Evolutionary conservation across 2,113 vertebrate species (phyloP).

Genomic region (Myrmecobius fasciatus): DNA sequence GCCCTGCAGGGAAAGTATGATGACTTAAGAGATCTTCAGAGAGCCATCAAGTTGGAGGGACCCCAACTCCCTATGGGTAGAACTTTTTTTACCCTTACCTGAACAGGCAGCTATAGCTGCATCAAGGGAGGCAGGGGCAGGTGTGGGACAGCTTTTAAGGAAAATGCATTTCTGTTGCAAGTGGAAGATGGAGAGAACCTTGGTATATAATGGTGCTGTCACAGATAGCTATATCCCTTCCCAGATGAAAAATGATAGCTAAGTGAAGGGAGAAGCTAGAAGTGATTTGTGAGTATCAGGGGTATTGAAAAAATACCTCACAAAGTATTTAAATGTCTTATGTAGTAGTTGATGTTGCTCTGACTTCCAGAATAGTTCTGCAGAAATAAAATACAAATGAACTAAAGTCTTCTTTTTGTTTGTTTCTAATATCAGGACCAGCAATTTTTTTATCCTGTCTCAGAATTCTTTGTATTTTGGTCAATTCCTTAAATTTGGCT

Average conservation of each 20-base stretch:
- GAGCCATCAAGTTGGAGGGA: not conserved
- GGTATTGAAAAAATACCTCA: not conserved
- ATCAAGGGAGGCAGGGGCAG: not conserved
- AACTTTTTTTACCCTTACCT: not conserved
- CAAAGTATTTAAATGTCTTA: not conserved
- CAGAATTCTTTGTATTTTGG: not conserved
- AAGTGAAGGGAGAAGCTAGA: not conserved
- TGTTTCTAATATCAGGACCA: not conserved
- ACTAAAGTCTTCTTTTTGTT: not conserved
- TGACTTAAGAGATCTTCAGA: not conserved
- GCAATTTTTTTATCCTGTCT: not conserved
- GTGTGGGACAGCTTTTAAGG: not conserved
- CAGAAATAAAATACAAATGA: not conserved
- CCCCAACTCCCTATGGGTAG: not conserved
- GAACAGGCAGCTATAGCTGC: not conserved
- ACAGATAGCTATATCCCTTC: not conserved
- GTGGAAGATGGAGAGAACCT: not conserved
- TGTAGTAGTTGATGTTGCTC: not conserved
- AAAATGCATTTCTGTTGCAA: not conserved
- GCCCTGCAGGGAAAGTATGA: no score
- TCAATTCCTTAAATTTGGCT: conserved; percentile 17
- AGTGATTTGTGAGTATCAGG: not conserved
- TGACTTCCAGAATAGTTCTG: not conserved
- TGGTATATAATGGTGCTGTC: not conserved
- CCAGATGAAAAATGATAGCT: not conserved